phyloP scores from a whole-genome alignment of 2,888 invertebrate species.

The Eulithis prunata region DNA sequence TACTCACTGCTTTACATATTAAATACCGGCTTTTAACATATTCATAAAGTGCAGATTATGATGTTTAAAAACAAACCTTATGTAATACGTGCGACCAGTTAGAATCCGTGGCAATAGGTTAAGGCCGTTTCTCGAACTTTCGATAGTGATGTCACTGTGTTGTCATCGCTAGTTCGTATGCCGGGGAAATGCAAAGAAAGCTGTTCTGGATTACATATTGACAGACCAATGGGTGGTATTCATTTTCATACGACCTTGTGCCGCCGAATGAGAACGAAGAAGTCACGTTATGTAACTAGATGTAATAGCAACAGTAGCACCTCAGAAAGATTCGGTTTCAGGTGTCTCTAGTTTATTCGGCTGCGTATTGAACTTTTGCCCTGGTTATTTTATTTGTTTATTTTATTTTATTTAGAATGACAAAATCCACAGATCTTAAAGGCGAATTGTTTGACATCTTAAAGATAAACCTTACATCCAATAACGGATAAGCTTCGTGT shows the following conservation, averaged over 20 bases:
- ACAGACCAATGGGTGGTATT: not conserved
- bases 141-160: slow-evolving; percentile 45
- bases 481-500: too few relatives aligned
- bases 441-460: too few relatives aligned
- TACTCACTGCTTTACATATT: slow-evolving; percentile 11
- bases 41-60: slow-evolving; percentile 19
- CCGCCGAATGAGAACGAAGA: not conserved
- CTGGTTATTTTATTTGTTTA: too few relatives aligned
- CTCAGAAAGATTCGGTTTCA: too few relatives aligned
- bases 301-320: too few relatives aligned
- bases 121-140: slow-evolving; percentile 72
- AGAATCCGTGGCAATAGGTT: slow-evolving; percentile 65
- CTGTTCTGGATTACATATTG: slow-evolving; percentile 17
- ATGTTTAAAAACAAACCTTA: slow-evolving; percentile 63
- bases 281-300: not conserved
- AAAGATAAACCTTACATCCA: too few relatives aligned
- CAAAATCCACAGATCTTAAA: too few relatives aligned
- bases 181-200: slow-evolving; percentile 34
- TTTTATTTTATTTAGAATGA: too few relatives aligned
- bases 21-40: slow-evolving; percentile 18
- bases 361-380: too few relatives aligned
- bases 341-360: too few relatives aligned
- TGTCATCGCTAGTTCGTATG: slow-evolving; percentile 35
- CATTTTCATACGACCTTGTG: not conserved
- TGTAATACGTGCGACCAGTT: slow-evolving; percentile 54